These are phyloP conservation scores for Micropoecilia bifurca DNA, from an alignment of 2,797 vertebrate genomes.

Conservation along the genomic window DNA sequence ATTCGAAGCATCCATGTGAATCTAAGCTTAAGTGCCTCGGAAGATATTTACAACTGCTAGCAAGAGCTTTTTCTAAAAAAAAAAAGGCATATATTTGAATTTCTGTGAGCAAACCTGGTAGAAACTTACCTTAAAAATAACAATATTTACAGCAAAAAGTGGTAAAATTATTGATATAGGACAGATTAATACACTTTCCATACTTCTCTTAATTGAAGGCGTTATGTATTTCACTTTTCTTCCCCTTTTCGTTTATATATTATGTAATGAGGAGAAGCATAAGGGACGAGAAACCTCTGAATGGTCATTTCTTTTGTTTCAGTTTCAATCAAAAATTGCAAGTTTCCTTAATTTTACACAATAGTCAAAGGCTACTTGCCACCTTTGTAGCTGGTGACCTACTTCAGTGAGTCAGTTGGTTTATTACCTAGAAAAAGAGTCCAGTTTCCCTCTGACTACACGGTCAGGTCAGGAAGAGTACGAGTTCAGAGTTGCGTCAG, in stretches of 20 bases:
- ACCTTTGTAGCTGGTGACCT: not conserved
- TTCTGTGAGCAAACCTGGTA: not conserved
- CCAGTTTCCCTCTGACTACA: slow-evolving; percentile 23
- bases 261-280: not conserved
- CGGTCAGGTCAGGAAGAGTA: slow-evolving; percentile 25
- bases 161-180: not conserved
- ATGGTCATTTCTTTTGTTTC: not conserved
- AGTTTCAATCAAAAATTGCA: not conserved
- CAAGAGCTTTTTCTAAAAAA: not conserved
- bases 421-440: slow-evolving; percentile 50
- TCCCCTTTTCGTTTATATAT: not conserved
- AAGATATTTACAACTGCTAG: not conserved
- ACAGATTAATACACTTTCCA: not conserved
- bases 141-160: not conserved
- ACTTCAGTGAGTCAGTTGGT: not conserved
- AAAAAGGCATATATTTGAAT: not conserved
- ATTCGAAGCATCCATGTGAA: not conserved
- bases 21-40: no score
- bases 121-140: not conserved
- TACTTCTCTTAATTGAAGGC: not conserved
- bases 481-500: slow-evolving; percentile 37
- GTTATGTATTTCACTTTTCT: not conserved
- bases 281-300: not conserved
- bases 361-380: not conserved
- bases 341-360: not conserved